phyloP scores from a whole-genome alignment of 2,888 invertebrate species.

The Lagria hirta region DNA sequence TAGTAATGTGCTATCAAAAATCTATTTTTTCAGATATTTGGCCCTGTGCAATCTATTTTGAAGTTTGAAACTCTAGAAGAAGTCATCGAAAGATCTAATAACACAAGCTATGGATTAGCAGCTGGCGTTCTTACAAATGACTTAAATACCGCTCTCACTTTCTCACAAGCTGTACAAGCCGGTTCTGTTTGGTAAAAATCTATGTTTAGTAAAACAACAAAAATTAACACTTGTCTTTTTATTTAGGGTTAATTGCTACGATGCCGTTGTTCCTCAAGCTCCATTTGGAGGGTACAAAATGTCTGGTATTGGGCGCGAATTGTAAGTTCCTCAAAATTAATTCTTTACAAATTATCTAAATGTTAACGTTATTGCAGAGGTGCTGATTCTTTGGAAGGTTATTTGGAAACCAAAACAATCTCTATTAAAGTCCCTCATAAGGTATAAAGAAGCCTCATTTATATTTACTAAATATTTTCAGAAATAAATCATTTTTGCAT shows the following conservation, averaged over 20 bases:
- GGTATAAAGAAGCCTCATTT: too few species aligned
- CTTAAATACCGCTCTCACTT: constrained; percentile 73
- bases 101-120: constrained; percentile 78
- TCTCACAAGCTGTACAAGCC: constrained; percentile 73
- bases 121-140: constrained; percentile 81
- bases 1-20: constrained; percentile 9
- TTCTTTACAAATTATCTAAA: too few species aligned
- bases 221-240: too few species aligned
- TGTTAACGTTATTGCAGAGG: too few species aligned
- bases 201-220: too few species aligned
- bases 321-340: too few species aligned
- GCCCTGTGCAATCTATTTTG: constrained; percentile 84
- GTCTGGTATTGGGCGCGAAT: constrained; percentile 83
- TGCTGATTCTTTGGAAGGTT: constrained; percentile 74
- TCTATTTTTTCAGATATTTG: constrained; percentile 70
- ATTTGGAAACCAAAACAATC: constrained; percentile 77
- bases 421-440: constrained; percentile 57
- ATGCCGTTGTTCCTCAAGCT: constrained; percentile 69
- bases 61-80: constrained; percentile 80
- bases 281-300: constrained; percentile 90
- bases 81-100: constrained; percentile 79
- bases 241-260: constrained; percentile 79
- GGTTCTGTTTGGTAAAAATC: constrained; percentile 82
- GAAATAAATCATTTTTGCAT: too few species aligned
- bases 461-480: too few species aligned